Base-by-base conservation (phyloP, 2,888 invertebrate species). In the Zhengitettix transpicula region DNA sequence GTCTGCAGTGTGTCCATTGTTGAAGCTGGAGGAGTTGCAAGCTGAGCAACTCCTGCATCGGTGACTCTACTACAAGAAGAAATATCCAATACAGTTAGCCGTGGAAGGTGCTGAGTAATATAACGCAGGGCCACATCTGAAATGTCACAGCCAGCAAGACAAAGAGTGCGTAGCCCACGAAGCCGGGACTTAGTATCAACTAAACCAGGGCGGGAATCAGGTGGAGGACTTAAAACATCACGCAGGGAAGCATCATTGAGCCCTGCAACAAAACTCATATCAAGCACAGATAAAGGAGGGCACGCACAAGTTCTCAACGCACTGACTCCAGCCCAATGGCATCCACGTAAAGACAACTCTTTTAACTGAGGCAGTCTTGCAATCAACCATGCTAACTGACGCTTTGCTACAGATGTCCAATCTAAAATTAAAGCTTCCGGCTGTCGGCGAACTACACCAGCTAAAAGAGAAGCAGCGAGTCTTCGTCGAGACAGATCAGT, bases 371-470 rank as follows among this genome's bases (percentile, higher is more conserved):
- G 92, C 62, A 95, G 75, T 14, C 95, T 81, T 14, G 84, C 84
- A 40, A 95, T 80, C n/a, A 96, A 74, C 96, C 96, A 96, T 1
- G 85, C 83, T n/a, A 96, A 76, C 72, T 96, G 95, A 58, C 88
- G 53, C 41, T 67, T 90, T 83, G 41, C 89, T 61, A 95, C 81
- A 66, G 86, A 85, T 65, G 92, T 89, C 89, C 93, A 93, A 73
- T 91, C 88, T 53, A 96, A 78, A 40, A 85, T 82, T n/a, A 96
- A 77, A 58, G 80, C 79, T 64, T 85, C 81, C 0, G 96, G 96
- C 71, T 96, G 96, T 0, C 95, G 80, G 9, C 93, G 82, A 44
- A 91, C 90, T 64, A 94, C 87, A 10, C 91, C 92, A 16, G 85
- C 83, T 60, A 93, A 71, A 67, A 88, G 82, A 1, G 81, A 79